Conservation (phyloP, 2,113 vertebrate genomes). For the Rutilus rutilus region DNA sequence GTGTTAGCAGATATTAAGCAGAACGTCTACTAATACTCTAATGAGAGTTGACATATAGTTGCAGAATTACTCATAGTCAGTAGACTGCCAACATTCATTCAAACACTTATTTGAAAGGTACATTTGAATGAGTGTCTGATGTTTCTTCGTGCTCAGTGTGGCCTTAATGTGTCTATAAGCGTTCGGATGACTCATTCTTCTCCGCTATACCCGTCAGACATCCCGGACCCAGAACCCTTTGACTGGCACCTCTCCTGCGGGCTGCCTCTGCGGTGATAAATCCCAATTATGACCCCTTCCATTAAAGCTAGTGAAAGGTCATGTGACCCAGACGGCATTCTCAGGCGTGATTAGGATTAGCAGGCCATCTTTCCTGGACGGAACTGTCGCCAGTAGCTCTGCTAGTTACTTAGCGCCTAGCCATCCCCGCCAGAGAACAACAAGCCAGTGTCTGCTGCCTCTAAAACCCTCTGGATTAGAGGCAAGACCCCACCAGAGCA, state of each 20-base stretch:
- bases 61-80: no score
- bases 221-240: conserved; percentile 63
- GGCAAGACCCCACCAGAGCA: conserved; percentile 74
- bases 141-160: conserved; percentile 29
- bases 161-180: conserved; percentile 60
- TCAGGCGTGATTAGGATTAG: conserved; percentile 79
- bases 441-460: conserved; percentile 69
- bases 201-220: conserved; percentile 63
- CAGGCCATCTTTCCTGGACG: conserved; percentile 75
- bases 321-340: conserved; percentile 79
- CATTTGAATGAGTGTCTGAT: conserved; percentile 12
- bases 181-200: conserved; percentile 72
- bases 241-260: conserved; percentile 75
- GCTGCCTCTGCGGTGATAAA: conserved; percentile 66
- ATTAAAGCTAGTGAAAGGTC: conserved; percentile 66
- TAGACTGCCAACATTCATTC: not conserved
- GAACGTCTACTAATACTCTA: no score
- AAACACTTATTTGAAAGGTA: not conserved
- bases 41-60: no score
- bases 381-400: conserved; percentile 85
- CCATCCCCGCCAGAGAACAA: conserved; percentile 62
- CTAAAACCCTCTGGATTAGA: conserved; percentile 78
- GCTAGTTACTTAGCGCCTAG: conserved; percentile 76
- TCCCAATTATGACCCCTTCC: conserved; percentile 74
- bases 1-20: no score